These are phyloP conservation scores for Phrynocephalus versicolor DNA, from an alignment of 2,113 vertebrate genomes.

Conservation along the genomic window DNA sequence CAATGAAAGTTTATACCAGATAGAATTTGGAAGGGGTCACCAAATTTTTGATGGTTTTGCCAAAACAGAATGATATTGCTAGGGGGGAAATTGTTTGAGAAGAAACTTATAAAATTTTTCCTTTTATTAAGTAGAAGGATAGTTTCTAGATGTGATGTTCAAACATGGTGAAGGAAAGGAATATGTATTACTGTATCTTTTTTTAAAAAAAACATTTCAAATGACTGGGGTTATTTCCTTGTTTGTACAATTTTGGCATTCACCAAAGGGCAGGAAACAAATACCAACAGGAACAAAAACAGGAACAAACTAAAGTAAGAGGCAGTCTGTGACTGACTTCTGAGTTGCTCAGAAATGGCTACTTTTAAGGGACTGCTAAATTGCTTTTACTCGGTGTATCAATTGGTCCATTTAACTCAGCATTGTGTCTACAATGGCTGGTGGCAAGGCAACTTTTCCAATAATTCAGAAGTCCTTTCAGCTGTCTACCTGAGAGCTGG, in stretches of 20 bases:
- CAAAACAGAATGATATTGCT: no score
- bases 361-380: neutral
- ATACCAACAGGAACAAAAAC: neutral
- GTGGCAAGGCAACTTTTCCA: neutral
- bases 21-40: no score
- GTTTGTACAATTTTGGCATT: neutral
- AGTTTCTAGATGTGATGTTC: neutral
- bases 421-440: neutral
- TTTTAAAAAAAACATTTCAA: neutral
- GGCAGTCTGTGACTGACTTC: neutral
- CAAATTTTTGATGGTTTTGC: no score
- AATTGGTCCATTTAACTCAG: neutral
- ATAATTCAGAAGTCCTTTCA: neutral
- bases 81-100: neutral
- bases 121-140: neutral
- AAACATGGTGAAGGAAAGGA: neutral
- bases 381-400: neutral
- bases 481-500: neutral
- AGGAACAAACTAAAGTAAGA: neutral
- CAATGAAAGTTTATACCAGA: no score
- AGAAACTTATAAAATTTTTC: neutral
- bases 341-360: neutral
- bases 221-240: neutral
- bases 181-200: neutral
- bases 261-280: neutral